These are phyloP conservation scores for Neopelma chrysocephalum DNA, from an alignment of 2,797 vertebrate species.

Conservation along the genomic window DNA sequence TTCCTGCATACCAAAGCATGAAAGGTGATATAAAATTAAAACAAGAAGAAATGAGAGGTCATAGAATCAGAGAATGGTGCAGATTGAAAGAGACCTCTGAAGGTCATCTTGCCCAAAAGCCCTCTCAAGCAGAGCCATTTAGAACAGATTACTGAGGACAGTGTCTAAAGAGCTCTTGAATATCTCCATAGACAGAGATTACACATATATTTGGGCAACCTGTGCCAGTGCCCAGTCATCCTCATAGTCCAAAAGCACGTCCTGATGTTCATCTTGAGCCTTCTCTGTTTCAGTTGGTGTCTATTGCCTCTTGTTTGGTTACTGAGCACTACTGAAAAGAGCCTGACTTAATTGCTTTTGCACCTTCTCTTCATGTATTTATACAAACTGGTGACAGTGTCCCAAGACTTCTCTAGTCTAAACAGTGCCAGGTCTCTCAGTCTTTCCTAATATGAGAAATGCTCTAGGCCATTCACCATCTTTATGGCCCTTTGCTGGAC, in stretches of 20 bases:
- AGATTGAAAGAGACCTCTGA: neutral
- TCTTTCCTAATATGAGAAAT: neutral
- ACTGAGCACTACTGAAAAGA: neutral
- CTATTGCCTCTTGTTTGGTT: neutral
- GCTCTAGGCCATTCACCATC: neutral
- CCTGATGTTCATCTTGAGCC: neutral
- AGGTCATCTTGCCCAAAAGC: neutral
- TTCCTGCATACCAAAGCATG: neutral
- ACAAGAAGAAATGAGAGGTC: neutral
- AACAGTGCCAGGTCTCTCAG: neutral
- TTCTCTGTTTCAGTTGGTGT: fast-evolving
- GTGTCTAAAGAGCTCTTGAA: neutral
- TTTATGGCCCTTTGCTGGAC: neutral
- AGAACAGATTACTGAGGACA: neutral
- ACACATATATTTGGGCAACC: neutral
- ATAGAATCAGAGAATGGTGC: neutral
- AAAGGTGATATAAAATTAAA: neutral
- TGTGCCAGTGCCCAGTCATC: neutral
- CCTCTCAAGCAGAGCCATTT: neutral
- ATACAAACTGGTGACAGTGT: neutral
- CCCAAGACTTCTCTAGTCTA: neutral
- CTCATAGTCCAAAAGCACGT: neutral
- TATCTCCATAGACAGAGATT: neutral
- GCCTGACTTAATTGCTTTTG: neutral
- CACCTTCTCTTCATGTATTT: neutral